Evolutionary conservation across 2,888 invertebrate genomes (phyloP).

Genomic region (Andrena flavipes): DNA sequence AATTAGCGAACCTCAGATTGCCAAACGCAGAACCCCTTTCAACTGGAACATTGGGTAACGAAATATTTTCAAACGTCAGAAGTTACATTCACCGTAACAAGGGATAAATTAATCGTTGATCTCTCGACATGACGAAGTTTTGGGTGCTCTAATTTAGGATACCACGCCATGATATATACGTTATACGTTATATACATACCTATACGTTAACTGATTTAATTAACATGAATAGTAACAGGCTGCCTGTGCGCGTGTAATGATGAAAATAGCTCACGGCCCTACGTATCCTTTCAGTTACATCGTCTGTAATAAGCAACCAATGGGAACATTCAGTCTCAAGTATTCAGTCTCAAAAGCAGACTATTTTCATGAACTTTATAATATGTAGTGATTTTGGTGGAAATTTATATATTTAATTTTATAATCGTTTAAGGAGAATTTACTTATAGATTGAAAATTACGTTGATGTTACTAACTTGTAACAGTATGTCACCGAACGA

Average conservation of each 20-base stretch:
- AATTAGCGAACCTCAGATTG: not conserved
- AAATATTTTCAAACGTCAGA: conserved; percentile 36
- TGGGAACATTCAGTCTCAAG: conserved; percentile 4
- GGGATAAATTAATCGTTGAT: conserved; percentile 56
- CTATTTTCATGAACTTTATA: too few relatives aligned
- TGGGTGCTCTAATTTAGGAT: conserved; percentile 48
- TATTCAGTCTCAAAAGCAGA: too few relatives aligned
- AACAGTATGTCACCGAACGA: too few relatives aligned
- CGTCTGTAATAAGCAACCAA: conserved; percentile 74
- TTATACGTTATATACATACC: too few relatives aligned
- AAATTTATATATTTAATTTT: too few relatives aligned
- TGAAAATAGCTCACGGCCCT: conserved; percentile 69
- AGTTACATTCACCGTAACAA: conserved; percentile 30
- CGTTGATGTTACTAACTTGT: too few relatives aligned
- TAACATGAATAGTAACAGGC: conserved; percentile 73
- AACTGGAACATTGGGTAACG: not conserved
- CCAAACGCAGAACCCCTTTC: not conserved
- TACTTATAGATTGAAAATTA: too few relatives aligned
- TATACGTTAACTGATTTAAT: conserved; percentile 75
- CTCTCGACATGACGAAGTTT: conserved; percentile 54
- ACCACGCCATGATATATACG: too few relatives aligned
- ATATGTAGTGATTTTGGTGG: too few relatives aligned
- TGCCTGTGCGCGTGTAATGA: conserved; percentile 73
- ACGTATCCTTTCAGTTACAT: conserved; percentile 72
- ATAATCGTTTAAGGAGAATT: too few relatives aligned